phyloP scores from a whole-genome alignment of 2,888 invertebrate species.

The Synanthedon vespiformis region DNA sequence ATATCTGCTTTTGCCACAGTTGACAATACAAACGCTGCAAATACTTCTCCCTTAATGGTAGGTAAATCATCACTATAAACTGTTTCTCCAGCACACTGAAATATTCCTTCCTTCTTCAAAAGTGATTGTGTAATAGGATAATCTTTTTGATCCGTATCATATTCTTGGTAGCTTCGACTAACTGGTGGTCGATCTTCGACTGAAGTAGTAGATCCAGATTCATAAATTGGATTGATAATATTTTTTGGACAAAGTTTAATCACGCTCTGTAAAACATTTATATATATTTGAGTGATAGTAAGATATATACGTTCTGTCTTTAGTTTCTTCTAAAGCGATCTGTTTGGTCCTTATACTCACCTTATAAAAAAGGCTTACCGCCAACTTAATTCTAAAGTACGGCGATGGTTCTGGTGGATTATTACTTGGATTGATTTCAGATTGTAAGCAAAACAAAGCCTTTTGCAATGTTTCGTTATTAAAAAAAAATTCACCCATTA shows the following conservation, averaged over 20 bases:
- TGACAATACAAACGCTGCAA: conserved; percentile 74
- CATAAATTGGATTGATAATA: conserved; percentile 40
- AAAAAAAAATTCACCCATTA: conserved; percentile 39
- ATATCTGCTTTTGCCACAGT: conserved; percentile 69
- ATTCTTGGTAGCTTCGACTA: conserved; percentile 32
- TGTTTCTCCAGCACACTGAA: conserved; percentile 76
- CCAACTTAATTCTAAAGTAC: conserved; percentile 68
- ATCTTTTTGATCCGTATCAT: conserved; percentile 21
- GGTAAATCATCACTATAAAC: conserved; percentile 75
- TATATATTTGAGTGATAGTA: neutral
- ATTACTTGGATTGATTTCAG: conserved; percentile 6
- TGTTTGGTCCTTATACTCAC: conserved; percentile 20
- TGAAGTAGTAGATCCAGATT: conserved; percentile 47
- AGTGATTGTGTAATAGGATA: conserved; percentile 31
- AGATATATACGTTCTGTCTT: too few relatives aligned
- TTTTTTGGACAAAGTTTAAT: conserved; percentile 59
- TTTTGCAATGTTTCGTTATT: conserved; percentile 48
- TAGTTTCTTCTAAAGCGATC: too few relatives aligned
- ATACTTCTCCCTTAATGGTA: conserved; percentile 69
- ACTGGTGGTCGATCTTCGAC: conserved; percentile 25
- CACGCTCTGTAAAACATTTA: conserved; percentile 41
- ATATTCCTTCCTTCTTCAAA: conserved; percentile 39
- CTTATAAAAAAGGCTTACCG: conserved; percentile 73
- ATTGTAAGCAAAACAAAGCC: neutral
- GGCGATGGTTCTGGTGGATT: conserved; percentile 38